These are phyloP conservation scores for Syrphus vitripennis DNA, from an alignment of 2,888 invertebrate genomes.

Conservation along the genomic window DNA sequence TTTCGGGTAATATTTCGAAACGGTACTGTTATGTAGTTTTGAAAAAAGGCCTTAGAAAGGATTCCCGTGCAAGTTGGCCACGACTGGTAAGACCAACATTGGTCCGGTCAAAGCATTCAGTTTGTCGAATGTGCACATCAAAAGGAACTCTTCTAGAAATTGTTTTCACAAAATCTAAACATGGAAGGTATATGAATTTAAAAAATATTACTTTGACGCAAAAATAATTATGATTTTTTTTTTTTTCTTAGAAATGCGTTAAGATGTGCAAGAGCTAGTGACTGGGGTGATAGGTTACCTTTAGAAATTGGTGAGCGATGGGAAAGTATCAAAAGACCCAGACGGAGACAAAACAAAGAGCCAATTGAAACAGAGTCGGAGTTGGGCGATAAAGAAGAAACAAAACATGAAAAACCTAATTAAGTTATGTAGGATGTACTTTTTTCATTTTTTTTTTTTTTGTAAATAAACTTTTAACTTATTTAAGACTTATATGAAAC, in stretches of 20 bases:
- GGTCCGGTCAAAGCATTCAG: constrained; percentile 86
- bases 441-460: background rate
- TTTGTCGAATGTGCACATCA: constrained; percentile 90
- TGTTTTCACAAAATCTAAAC: constrained; percentile 88
- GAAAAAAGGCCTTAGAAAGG: constrained; percentile 86
- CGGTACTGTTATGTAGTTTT: constrained; percentile 91
- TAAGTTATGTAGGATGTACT: background rate
- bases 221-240: too few relatives aligned
- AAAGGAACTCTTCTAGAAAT: constrained; percentile 89
- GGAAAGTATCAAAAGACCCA: constrained; percentile 46
- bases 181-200: constrained; percentile 85
- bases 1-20: constrained; percentile 81
- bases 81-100: constrained; percentile 88
- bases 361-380: background rate
- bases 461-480: constrained; percentile 31
- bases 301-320: constrained; percentile 81
- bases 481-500: too few relatives aligned
- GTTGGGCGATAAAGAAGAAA: background rate
- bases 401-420: constrained; percentile 1
- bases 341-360: background rate
- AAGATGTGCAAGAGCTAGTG: constrained; percentile 87
- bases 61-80: constrained; percentile 86
- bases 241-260: constrained; percentile 86
- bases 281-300: constrained; percentile 92
- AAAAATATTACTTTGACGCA: too few relatives aligned